These are phyloP conservation scores for Bombylius major DNA, from an alignment of 2,888 invertebrate genomes.

Conservation along the genomic window DNA sequence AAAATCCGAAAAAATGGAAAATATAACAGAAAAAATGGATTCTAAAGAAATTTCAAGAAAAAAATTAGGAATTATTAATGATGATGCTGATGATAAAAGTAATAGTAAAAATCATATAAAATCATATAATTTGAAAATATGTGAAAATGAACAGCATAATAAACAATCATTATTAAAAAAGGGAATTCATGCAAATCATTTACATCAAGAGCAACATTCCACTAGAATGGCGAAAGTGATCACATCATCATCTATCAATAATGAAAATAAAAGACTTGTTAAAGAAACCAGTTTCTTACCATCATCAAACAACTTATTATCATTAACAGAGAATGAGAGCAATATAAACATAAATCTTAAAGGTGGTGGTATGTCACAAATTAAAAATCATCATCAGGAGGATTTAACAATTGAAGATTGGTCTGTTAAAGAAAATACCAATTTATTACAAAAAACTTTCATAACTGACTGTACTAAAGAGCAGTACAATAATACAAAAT, in stretches of 20 bases:
- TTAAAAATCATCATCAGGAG: no score
- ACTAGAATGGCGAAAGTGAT: background rate
- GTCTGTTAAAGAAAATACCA: no score
- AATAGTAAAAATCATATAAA: background rate
- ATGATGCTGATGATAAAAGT: background rate
- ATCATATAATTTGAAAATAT: background rate
- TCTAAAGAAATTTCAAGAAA: background rate
- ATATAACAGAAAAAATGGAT: background rate
- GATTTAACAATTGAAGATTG: no score
- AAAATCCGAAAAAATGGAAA: background rate
- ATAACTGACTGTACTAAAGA: conserved; percentile 9
- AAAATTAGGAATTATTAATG: background rate
- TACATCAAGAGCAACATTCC: no score
- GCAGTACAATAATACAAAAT: background rate
- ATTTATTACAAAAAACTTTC: background rate
- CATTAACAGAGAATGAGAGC: background rate
- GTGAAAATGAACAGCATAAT: background rate
- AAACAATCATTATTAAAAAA: no score
- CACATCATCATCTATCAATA: background rate
- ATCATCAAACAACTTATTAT: background rate
- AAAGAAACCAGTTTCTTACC: background rate
- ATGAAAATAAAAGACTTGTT: no score
- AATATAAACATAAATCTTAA: background rate
- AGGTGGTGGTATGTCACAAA: no score
- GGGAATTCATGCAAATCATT: no score